Evolutionary conservation across 2,113 vertebrate genomes (phyloP), one percentile per base, ranked within the genome.

Genomic region (Hippocampus guttulatus): DNA sequence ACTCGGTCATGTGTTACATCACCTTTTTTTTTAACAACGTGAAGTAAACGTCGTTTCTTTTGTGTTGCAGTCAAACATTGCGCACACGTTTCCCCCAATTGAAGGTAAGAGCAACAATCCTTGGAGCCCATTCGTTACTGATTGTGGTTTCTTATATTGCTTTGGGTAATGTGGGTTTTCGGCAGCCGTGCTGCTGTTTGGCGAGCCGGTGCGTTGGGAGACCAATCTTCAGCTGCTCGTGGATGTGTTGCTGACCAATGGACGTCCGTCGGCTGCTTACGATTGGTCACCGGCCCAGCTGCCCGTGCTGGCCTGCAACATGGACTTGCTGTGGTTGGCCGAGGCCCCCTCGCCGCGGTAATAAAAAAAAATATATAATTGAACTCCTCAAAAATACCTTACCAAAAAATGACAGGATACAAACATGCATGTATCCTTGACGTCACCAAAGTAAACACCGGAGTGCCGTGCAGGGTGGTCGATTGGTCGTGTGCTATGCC

Each of bases 121-220:
- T 7, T 3, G 25, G 2, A 7, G 25, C 12, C 1, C 23, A 30
- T 12, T 47, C 14, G 12, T 0, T 2, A 1, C 14, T 5, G 45
- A 47, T 47, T 15, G 15, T 14, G 14, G 33, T 38, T 38, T 38
- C 33, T 38, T 6, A 38, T 38, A 38, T 38, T 38, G 33, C 5
- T 38, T 38, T 38, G 33, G 0, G 33, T 38, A 38, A 6, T 5
- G 12, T 5, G 45, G 49, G 16, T 7, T 52, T 21, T 10, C 20
- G 21, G 0, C 60, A 96, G 95, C 92, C 4, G 88, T 97, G 75
- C 87, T 96, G 76, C 75, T 96, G 68, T 95, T 97, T 69, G 95
- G 95, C 9, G 95, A 97, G 84, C 95, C 95, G 21, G 88, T 95
- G 61, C 89, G 93, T 80, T 97, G 95, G 95, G 95, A 96, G 77